Evolutionary conservation across 2,113 vertebrate species (phyloP).

Genomic region (Pterocles gutturalis): DNA sequence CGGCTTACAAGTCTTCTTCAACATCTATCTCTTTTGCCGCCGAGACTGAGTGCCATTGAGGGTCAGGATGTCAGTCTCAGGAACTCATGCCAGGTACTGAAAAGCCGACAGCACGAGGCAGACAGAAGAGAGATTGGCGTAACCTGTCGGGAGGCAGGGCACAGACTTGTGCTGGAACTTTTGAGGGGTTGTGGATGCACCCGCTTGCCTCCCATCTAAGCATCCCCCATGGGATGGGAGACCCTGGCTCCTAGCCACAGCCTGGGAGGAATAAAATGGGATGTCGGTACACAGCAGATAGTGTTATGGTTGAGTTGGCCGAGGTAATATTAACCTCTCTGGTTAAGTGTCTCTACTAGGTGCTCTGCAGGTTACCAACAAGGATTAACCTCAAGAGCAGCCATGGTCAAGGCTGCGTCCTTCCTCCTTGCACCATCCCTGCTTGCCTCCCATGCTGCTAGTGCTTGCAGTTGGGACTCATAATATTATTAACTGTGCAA

Average conservation of each 20-base stretch:
- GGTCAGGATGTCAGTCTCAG: too few relatives aligned
- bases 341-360: background rate
- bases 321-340: background rate
- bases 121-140: fast-evolving
- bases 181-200: fast-evolving
- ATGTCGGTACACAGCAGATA: background rate
- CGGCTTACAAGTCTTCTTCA: too few relatives aligned
- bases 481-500: background rate
- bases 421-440: background rate
- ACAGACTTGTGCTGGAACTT: background rate
- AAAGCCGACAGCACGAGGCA: fast-evolving
- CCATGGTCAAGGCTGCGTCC: background rate
- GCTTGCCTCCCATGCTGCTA: background rate
- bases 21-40: background rate
- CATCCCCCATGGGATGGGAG: fast-evolving
- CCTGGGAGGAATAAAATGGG: background rate
- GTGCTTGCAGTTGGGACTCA: background rate
- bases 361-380: background rate
- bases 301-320: background rate
- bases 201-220: too few relatives aligned
- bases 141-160: fast-evolving
- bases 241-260: too few relatives aligned
- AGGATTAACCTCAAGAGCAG: background rate
- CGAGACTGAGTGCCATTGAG: fast-evolving
- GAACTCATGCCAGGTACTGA: too few relatives aligned